Conservation (phyloP, 2,888 invertebrate species). For the Pardosa pseudoannulata region DNA sequence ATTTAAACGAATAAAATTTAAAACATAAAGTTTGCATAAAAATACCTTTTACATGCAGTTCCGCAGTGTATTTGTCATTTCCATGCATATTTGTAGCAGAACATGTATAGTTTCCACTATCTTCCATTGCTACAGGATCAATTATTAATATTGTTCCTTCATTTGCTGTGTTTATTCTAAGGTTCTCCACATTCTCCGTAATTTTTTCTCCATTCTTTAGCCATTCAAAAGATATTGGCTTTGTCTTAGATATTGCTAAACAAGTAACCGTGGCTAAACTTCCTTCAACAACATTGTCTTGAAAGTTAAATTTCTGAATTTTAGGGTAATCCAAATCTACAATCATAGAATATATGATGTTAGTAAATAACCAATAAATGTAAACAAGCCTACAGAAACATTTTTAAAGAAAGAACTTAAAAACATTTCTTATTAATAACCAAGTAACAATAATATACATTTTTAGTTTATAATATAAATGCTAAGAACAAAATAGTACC, state of each 20-base stretch:
- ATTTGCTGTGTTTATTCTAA: conserved; percentile 1
- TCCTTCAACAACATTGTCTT: conserved; percentile 12
- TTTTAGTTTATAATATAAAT: too few relatives aligned
- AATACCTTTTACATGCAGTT: conserved; percentile 35
- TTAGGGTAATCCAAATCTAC: conserved; percentile 11
- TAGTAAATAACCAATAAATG: too few relatives aligned
- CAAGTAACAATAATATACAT: too few relatives aligned
- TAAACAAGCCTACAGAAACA: too few relatives aligned
- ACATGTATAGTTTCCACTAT: conserved; percentile 59
- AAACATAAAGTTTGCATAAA: too few relatives aligned
- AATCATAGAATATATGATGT: neutral
- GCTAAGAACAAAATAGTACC: too few relatives aligned
- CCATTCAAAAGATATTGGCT: conserved; percentile 16
- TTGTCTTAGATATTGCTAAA: neutral
- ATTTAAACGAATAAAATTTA: too few relatives aligned
- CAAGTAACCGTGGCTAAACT: neutral
- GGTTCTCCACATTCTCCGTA: neutral
- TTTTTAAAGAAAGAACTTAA: too few relatives aligned
- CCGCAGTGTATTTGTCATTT: conserved; percentile 17
- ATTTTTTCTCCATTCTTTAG: conserved; percentile 18
- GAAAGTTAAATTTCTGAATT: conserved; percentile 20
- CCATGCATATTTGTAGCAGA: conserved; percentile 30
- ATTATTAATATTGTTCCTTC: conserved; percentile 11
- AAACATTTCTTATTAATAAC: too few relatives aligned
- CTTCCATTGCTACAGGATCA: conserved; percentile 19